phyloP scores from a whole-genome alignment of 30 jellyfish, hydroid and myxozoan species.

The Hydractinia echinata region DNA sequence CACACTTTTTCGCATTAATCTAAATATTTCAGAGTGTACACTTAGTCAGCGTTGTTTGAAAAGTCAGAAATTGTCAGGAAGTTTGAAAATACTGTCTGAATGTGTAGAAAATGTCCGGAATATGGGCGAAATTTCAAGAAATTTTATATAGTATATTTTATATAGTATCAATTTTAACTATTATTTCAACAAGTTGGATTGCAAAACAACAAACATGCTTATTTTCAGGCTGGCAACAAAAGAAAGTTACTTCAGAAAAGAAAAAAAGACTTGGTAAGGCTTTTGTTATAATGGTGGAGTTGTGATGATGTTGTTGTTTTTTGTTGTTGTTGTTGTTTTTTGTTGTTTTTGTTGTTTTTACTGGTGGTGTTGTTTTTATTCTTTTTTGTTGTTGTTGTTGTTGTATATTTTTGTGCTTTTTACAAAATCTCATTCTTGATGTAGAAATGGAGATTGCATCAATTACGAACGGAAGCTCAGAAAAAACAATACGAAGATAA shows the following conservation, averaged over 20 bases:
- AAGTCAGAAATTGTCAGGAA: no score
- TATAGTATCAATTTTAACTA: no score
- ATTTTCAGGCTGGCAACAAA: conserved; percentile 23
- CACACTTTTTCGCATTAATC: no score
- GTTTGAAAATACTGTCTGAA: no score
- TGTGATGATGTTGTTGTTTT: not conserved
- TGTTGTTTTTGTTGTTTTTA: no score
- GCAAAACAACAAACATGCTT: not conserved
- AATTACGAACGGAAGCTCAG: conserved; percentile 55
- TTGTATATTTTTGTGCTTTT: not conserved
- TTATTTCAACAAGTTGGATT: not conserved
- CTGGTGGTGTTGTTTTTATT: no score
- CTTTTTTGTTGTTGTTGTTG: not conserved
- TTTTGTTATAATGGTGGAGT: not conserved
- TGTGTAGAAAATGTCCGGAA: no score
- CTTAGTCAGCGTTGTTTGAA: no score
- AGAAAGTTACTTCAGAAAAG: conserved; percentile 37
- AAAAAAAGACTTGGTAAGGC: conserved; percentile 43
- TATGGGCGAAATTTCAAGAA: no score
- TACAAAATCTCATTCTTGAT: not conserved
- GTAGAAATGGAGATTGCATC: conserved; percentile 54
- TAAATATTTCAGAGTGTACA: no score
- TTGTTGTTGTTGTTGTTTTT: not conserved
- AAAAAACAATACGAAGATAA: conserved; percentile 60
- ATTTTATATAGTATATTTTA: no score